Percentiles rank a stretch among this genome's conserved stretches.
These are phyloP conservation scores for Sphaeridia pumilis DNA, from an alignment of 2,888 invertebrate genomes.

Conservation along the genomic window DNA sequence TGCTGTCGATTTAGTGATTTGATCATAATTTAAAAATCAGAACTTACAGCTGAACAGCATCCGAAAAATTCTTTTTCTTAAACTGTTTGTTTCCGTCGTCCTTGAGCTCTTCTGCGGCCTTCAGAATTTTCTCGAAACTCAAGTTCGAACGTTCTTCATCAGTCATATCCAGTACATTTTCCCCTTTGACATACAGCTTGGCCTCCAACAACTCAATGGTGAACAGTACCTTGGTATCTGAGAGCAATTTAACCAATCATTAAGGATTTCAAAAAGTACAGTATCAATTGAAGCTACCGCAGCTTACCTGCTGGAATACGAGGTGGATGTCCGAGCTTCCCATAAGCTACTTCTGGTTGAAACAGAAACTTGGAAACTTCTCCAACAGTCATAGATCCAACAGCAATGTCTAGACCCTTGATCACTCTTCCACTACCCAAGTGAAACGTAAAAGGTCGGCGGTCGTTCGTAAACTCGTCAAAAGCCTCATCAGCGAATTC, in stretches of 20 bases:
- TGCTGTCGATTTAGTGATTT: too few species aligned
- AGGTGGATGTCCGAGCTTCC: slow-evolving; percentile 62
- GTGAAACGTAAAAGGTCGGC: slow-evolving; percentile 43
- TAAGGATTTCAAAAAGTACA: background rate
- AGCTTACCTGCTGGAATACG: slow-evolving; percentile 54
- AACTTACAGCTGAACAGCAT: slow-evolving; percentile 12
- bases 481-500: slow-evolving; percentile 60
- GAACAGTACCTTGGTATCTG: slow-evolving; percentile 54
- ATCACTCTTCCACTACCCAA: slow-evolving; percentile 43
- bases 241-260: background rate
- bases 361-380: slow-evolving; percentile 68
- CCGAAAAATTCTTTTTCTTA: slow-evolving; percentile 39
- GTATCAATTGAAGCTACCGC: background rate
- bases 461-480: slow-evolving; percentile 51
- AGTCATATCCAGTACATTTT: slow-evolving; percentile 43
- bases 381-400: slow-evolving; percentile 61
- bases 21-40: too few species aligned
- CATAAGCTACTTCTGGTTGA: slow-evolving; percentile 60
- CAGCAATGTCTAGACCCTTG: slow-evolving; percentile 58
- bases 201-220: slow-evolving; percentile 57
- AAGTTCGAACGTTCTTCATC: slow-evolving; percentile 48
- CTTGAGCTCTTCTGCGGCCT: slow-evolving; percentile 51
- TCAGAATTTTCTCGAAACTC: slow-evolving; percentile 48
- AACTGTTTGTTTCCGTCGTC: slow-evolving; percentile 52
- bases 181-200: slow-evolving; percentile 45